Percentiles rank a stretch among this genome's conserved stretches.
phyloP scores from a whole-genome alignment of 2,113 vertebrate genomes.

The Proteles cristata region DNA sequence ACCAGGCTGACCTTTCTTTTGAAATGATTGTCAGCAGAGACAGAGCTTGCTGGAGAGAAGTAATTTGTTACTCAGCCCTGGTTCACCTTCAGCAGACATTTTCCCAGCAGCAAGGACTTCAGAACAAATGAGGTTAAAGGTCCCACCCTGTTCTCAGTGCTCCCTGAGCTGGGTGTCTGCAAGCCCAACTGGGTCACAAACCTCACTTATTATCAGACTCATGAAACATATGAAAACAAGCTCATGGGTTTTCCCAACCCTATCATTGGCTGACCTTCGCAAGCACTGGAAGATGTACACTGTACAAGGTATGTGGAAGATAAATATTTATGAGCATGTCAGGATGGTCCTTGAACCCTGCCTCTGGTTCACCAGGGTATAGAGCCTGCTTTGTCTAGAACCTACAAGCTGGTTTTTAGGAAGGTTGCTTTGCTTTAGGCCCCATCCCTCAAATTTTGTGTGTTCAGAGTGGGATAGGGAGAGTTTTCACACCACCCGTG shows the following conservation, averaged over 20 bases:
- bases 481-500: neutral
- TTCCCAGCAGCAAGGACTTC: conserved; percentile 54
- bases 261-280: conserved; percentile 61
- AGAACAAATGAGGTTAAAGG: conserved; percentile 74
- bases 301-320: conserved; percentile 66
- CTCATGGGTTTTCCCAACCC: conserved; percentile 65
- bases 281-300: conserved; percentile 61
- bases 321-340: conserved; percentile 75
- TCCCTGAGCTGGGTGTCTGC: conserved; percentile 28
- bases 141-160: conserved; percentile 20
- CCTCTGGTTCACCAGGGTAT: neutral
- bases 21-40: conserved; percentile 63
- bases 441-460: neutral
- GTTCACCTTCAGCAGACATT: conserved; percentile 57
- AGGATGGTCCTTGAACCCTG: neutral
- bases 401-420: conserved; percentile 45
- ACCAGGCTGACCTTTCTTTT: conserved; percentile 69
- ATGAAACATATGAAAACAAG: conserved; percentile 72
- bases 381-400: neutral
- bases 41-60: conserved; percentile 53
- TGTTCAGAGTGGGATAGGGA: neutral
- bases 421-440: neutral
- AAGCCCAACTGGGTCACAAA: neutral
- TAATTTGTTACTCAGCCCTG: conserved; percentile 71
- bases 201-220: conserved; percentile 70